phyloP scores from a whole-genome alignment of 2,113 vertebrate species.

The Bubo bubo region DNA sequence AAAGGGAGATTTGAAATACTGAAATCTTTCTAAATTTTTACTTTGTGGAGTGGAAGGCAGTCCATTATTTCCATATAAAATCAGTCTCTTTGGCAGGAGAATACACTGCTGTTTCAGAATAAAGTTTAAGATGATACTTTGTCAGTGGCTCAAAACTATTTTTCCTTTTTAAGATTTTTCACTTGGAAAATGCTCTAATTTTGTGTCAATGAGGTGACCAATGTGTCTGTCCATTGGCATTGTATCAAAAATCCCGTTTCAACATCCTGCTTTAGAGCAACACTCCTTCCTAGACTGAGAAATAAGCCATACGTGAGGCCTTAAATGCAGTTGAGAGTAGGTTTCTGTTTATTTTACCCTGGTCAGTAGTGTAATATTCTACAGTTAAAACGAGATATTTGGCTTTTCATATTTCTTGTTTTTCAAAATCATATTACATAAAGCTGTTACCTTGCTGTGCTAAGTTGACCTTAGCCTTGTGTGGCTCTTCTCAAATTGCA shows the following conservation, averaged over 20 bases:
- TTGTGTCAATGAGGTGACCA: neutral
- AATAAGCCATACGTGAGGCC: neutral
- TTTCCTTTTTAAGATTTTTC: neutral
- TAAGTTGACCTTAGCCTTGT: neutral
- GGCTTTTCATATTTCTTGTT: neutral
- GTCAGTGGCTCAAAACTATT: neutral
- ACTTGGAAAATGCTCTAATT: neutral
- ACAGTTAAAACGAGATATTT: neutral
- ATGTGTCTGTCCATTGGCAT: neutral
- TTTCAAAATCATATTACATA: neutral
- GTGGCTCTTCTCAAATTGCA: neutral
- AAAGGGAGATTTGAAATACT: neutral
- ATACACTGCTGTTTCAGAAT: neutral
- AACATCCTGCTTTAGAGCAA: neutral
- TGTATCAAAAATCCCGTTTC: neutral
- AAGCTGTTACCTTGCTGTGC: neutral
- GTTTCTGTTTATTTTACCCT: neutral
- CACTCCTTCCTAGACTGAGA: neutral
- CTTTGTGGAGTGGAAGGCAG: neutral
- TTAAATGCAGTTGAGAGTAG: neutral
- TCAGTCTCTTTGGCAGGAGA: neutral
- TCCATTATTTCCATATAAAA: neutral
- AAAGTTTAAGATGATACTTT: neutral
- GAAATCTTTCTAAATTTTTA: neutral
- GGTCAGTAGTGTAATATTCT: neutral